These are phyloP conservation scores for Pseudoatta argentina DNA, from an alignment of 1,140 invertebrate species.

Conservation along the genomic window DNA sequence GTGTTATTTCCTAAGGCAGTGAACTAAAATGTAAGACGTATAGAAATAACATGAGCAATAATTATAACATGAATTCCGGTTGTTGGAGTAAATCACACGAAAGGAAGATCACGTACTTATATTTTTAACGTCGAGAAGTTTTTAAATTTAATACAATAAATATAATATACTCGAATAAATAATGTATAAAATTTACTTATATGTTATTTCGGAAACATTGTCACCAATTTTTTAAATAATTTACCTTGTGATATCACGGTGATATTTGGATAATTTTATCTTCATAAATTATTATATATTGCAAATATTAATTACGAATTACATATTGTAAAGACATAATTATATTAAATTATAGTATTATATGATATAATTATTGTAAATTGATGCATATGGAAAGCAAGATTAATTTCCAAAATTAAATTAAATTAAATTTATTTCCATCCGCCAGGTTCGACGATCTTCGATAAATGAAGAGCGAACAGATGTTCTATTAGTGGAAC, in stretches of 20 bases:
- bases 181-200: background rate
- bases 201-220: background rate
- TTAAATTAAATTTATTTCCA: conserved; percentile 42
- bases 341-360: background rate
- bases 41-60: background rate
- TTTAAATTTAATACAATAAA: background rate
- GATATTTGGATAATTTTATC: background rate
- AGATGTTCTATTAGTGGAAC: conserved; percentile 30
- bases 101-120: background rate
- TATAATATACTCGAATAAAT: background rate
- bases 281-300: conserved; percentile 5
- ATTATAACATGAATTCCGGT: background rate
- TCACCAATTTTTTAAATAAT: background rate
- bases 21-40: background rate
- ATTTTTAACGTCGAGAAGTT: background rate
- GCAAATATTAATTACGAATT: background rate
- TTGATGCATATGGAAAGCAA: background rate
- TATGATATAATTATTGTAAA: background rate
- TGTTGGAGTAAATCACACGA: background rate
- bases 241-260: background rate
- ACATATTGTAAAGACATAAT: background rate
- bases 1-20: background rate
- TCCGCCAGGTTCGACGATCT: conserved; percentile 9
- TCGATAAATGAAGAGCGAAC: conserved; percentile 6
- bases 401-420: conserved; percentile 33